Percentiles rank a stretch among this genome's conserved stretches.
Evolutionary conservation across 2,888 invertebrate species (phyloP).

Genomic region (Leptothorax acervorum): DNA sequence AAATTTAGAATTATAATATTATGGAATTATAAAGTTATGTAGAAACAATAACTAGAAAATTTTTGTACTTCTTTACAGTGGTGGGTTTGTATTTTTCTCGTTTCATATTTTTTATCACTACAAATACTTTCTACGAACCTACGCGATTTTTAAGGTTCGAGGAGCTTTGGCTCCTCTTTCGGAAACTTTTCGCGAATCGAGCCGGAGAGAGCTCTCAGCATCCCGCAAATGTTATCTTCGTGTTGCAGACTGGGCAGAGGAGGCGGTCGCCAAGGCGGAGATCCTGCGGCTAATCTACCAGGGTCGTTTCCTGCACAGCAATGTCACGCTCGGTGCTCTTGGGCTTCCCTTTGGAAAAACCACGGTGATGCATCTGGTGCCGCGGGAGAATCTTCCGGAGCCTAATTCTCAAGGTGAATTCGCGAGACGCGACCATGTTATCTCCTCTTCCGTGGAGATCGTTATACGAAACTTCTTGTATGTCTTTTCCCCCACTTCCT

Average conservation of each 20-base stretch:
- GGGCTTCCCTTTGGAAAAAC: slow-evolving; percentile 99
- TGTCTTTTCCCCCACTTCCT: background rate
- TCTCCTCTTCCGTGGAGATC: background rate
- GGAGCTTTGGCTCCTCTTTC: slow-evolving; percentile 6
- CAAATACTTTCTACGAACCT: background rate
- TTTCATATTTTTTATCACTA: background rate
- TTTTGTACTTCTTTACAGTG: background rate
- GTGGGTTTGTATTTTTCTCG: background rate
- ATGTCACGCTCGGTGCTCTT: slow-evolving; percentile 98
- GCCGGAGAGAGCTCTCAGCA: slow-evolving; percentile 7
- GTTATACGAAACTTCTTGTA: slow-evolving; percentile 18
- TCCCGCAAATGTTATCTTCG: slow-evolving; percentile 54
- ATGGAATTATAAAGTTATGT: background rate
- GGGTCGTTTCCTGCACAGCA: slow-evolving; percentile 99
- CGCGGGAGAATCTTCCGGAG: slow-evolving; percentile 99
- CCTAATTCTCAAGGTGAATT: slow-evolving; percentile 97
- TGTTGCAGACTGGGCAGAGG: slow-evolving; percentile 97
- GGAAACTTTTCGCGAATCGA: slow-evolving; percentile 44
- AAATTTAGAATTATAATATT: background rate
- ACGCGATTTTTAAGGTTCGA: background rate
- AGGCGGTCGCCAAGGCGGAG: slow-evolving; percentile 98
- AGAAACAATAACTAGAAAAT: background rate
- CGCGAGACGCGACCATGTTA: slow-evolving; percentile 32
- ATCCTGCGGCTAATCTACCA: slow-evolving; percentile 99
- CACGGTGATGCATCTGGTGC: slow-evolving; percentile 99